These are phyloP conservation scores for Platerodrilus igneus DNA, from an alignment of 2,888 invertebrate genomes.

Conservation along the genomic window DNA sequence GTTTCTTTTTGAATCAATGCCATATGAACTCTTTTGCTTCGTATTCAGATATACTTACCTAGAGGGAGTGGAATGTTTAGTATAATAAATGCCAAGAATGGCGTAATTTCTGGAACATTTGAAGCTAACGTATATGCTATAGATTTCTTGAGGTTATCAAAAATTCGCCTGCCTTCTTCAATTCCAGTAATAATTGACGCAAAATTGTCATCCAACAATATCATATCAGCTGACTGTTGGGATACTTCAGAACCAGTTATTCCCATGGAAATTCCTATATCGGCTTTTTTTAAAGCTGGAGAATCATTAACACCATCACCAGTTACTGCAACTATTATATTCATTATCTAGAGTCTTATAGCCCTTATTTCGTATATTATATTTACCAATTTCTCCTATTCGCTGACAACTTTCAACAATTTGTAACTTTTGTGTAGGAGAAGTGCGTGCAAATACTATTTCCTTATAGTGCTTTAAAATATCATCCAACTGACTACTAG, in stretches of 20 bases:
- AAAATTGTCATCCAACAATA: slow-evolving; percentile 81
- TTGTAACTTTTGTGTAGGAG: slow-evolving; percentile 54
- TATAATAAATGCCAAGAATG: slow-evolving; percentile 66
- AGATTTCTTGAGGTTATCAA: slow-evolving; percentile 79
- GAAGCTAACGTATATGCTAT: slow-evolving; percentile 75
- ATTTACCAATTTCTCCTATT: slow-evolving; percentile 65
- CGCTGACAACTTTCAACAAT: slow-evolving; percentile 80
- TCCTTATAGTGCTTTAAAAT: slow-evolving; percentile 56
- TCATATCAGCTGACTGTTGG: slow-evolving; percentile 85
- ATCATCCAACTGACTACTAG: slow-evolving; percentile 49
- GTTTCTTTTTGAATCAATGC: no score
- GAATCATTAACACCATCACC: slow-evolving; percentile 88
- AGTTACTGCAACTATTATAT: slow-evolving; percentile 69
- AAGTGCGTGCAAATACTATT: slow-evolving; percentile 60
- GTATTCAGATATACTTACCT: no score
- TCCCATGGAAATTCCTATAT: slow-evolving; percentile 75
- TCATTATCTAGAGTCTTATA: slow-evolving; percentile 14
- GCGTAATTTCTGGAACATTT: slow-evolving; percentile 75
- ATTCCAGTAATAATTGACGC: slow-evolving; percentile 80
- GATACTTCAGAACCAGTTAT: slow-evolving; percentile 70
- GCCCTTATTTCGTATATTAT: not conserved
- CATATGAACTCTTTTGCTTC: no score
- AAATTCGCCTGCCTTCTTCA: slow-evolving; percentile 75
- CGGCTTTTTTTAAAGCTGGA: slow-evolving; percentile 75
- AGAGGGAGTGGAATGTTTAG: slow-evolving; percentile 58